Percentiles rank a stretch among this genome's conserved stretches.
These are phyloP conservation scores for Samia ricini DNA, from an alignment of 1,140 invertebrate genomes.

Conservation along the genomic window DNA sequence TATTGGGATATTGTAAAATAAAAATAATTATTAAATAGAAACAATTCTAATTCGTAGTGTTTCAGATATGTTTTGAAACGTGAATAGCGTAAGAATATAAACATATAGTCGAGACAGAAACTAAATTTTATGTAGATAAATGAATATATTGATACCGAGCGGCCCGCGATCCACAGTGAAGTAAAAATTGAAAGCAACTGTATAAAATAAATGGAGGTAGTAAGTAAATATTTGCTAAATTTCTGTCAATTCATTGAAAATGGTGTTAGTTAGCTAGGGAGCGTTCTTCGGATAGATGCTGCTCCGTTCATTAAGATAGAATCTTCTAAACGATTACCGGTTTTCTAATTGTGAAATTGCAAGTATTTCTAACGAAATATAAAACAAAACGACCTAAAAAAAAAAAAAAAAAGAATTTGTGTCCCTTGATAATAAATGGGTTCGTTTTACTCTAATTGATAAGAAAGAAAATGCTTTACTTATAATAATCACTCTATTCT, in stretches of 20 bases:
- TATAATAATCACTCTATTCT: slow-evolving; percentile 72
- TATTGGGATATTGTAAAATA: background rate
- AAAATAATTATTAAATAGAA: background rate
- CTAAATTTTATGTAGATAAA: slow-evolving; percentile 13
- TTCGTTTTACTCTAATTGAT: slow-evolving; percentile 66
- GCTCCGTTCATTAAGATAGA: slow-evolving; percentile 62
- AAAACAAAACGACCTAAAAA: no score
- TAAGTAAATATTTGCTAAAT: slow-evolving; percentile 42
- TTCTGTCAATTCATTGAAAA: slow-evolving; percentile 73
- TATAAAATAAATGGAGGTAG: slow-evolving; percentile 19
- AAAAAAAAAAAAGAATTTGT: slow-evolving; percentile 67
- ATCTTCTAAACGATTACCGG: slow-evolving; percentile 32
- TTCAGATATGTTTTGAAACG: background rate
- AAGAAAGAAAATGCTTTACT: slow-evolving; percentile 73
- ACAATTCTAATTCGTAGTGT: background rate
- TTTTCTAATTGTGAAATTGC: slow-evolving; percentile 40
- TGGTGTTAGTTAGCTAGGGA: slow-evolving; percentile 63
- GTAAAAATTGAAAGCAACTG: slow-evolving; percentile 50
- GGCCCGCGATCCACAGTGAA: slow-evolving; percentile 42
- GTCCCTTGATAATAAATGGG: slow-evolving; percentile 60
- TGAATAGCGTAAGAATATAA: background rate
- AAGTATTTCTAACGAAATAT: slow-evolving; percentile 53
- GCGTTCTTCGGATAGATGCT: slow-evolving; percentile 50
- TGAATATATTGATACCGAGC: background rate
- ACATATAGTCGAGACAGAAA: background rate